Base-by-base conservation (phyloP, 92 coral and sea anemone species). In the Actinernus sp. region DNA sequence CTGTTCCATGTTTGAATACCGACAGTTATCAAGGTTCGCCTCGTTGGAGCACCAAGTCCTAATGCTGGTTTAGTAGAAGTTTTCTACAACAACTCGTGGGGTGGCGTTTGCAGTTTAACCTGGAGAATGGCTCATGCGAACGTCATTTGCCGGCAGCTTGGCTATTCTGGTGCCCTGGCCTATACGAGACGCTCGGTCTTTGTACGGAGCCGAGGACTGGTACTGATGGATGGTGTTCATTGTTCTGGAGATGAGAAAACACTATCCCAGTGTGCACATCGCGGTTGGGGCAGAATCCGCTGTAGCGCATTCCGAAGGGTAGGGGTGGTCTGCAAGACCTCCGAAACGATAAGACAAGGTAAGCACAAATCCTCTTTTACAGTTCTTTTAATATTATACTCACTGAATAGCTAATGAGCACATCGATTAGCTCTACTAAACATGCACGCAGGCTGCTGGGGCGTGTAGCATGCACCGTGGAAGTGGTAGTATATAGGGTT, bases 61-160 rank as follows among this genome's bases (percentile, higher is more conserved):
- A 26, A 69, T 41, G 85, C 85, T 23, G 84, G 84, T 23, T 68
- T 33, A 24, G 61, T 77, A 27, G 77, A 77, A 32, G 30, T 77
- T 2, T 63, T 49, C 2, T 60, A 58, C 47, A 68, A 52, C 38
- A 52, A 59, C 7, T 57, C 71, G 0, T 78, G 85, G 85, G 78
- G 71, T 9, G 71, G 76, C 1, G 70, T 78, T 13, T 78, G 84
- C 26, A 13, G n/a, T 30, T 23, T 3, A 23, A 1, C 2, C 12
- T 55, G 39, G 39, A 29, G 32, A 3, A 31, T 64, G 63, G 24
- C 34, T 10, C 21, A 65, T 20, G 68, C 83, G 11, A 23, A 47
- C 34, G 70, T 78, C 3, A 65, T 46, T 22, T 78, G 85, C 10
- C 71, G 85, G 39, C 85, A 78, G 71, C 71, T 78, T 6, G 85